Conservation (phyloP, 2,113 vertebrate genomes). For the Arvicanthis niloticus region DNA sequence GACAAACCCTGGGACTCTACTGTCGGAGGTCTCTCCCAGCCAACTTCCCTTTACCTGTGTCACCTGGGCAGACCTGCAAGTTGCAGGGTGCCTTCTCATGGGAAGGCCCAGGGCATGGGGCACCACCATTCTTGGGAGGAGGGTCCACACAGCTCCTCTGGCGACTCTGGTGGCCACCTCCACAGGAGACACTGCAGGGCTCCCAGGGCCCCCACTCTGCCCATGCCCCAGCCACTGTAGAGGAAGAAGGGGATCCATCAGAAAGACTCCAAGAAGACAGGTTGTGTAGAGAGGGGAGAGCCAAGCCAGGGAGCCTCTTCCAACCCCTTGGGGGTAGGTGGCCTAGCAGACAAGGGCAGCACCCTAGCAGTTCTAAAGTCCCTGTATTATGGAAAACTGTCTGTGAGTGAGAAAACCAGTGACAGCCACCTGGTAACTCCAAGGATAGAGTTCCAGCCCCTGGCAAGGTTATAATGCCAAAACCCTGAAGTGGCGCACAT, state of each 20-base stretch:
- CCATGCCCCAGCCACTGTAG: slow-evolving; percentile 90
- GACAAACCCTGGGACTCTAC: fast-evolving
- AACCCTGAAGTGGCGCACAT: not conserved
- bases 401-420: not conserved
- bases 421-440: not conserved
- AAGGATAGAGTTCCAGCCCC: not conserved
- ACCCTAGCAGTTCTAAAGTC: not conserved
- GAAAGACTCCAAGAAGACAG: not conserved
- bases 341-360: not conserved
- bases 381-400: not conserved
- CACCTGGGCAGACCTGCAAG: slow-evolving; percentile 86
- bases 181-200: slow-evolving; percentile 88
- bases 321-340: no score
- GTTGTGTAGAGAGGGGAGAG: fast-evolving
- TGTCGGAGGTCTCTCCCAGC: fast-evolving
- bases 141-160: slow-evolving; percentile 90
- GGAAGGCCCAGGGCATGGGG: slow-evolving; percentile 87
- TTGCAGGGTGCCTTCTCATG: slow-evolving; percentile 91
- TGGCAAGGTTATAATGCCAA: fast-evolving
- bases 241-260: not conserved
- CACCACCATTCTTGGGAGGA: slow-evolving; percentile 92
- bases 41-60: slow-evolving; percentile 68
- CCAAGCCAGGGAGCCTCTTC: not conserved
- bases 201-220: slow-evolving; percentile 91
- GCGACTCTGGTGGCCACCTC: slow-evolving; percentile 89